These are phyloP conservation scores for Hyalella azteca DNA, from an alignment of 2,888 invertebrate species.

Conservation along the genomic window DNA sequence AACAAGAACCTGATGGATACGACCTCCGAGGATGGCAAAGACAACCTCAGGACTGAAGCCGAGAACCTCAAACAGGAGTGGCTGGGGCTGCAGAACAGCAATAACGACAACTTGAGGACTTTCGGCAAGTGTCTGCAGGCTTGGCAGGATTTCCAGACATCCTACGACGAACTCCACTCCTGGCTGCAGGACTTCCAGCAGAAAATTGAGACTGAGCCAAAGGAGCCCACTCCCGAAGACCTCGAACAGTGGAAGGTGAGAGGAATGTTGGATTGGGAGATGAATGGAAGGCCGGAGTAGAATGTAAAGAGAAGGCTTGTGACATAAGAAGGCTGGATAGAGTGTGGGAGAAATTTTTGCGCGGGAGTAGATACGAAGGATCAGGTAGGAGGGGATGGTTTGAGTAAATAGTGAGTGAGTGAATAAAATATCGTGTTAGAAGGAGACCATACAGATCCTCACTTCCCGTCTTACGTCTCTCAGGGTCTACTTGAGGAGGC, in stretches of 20 bases:
- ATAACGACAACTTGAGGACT: conserved; percentile 77
- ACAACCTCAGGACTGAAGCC: conserved; percentile 79
- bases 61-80: conserved; percentile 80
- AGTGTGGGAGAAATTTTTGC: too few relatives aligned
- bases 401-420: too few relatives aligned
- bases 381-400: too few relatives aligned
- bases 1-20: conserved; percentile 73
- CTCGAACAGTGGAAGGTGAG: conserved; percentile 57
- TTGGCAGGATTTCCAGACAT: conserved; percentile 81
- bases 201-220: conserved; percentile 46
- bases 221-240: conserved; percentile 56
- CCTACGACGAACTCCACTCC: conserved; percentile 74
- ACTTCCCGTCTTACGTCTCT: too few relatives aligned
- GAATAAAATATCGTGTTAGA: too few relatives aligned
- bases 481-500: conserved; percentile 78
- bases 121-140: conserved; percentile 77
- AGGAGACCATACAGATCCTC: too few relatives aligned
- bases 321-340: too few relatives aligned
- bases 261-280: neutral
- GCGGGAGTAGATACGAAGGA: too few relatives aligned
- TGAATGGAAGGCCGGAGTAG: too few relatives aligned
- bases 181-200: conserved; percentile 68
- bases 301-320: too few relatives aligned
- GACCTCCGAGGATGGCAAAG: conserved; percentile 77
- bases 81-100: conserved; percentile 78